phyloP scores from a whole-genome alignment of 2,797 vertebrate species.

The Acanthornis magna region DNA sequence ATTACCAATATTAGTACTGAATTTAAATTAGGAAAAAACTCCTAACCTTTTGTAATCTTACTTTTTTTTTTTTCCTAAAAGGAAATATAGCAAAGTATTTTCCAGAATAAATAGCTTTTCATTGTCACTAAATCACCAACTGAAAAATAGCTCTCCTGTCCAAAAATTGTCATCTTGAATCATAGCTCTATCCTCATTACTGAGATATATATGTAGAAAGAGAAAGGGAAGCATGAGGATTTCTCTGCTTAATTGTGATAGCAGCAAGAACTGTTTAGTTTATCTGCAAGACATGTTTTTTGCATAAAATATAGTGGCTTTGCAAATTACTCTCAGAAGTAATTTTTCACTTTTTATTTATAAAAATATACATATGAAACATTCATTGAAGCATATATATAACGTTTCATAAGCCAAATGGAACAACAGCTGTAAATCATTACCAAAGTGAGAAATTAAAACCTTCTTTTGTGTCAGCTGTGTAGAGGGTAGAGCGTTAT shows the following conservation, averaged over 20 bases:
- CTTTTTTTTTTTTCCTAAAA: neutral
- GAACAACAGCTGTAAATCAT: conserved; percentile 51
- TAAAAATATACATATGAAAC: conserved; percentile 25
- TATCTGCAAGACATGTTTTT: neutral
- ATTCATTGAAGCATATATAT: neutral
- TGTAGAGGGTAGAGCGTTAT: conserved; percentile 9
- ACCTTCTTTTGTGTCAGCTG: conserved; percentile 5
- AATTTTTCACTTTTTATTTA: conserved; percentile 30
- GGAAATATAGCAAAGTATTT: neutral
- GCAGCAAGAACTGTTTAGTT: neutral
- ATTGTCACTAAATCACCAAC: neutral
- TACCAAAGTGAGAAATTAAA: conserved; percentile 41
- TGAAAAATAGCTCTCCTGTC: neutral
- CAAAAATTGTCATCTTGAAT: conserved; percentile 5
- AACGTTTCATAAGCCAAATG: neutral
- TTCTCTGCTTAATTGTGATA: conserved; percentile 20
- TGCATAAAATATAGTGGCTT: neutral
- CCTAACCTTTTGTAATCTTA: neutral
- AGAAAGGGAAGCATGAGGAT: neutral
- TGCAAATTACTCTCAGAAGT: neutral
- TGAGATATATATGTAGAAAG: neutral
- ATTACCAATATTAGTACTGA: neutral
- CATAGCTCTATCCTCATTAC: neutral
- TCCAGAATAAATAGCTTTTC: neutral
- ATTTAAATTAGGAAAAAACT: neutral